Evolutionary conservation across 2,888 invertebrate genomes (phyloP), one percentile per base, ranked within the genome.

Genomic region (Cheilosia scutellata): DNA sequence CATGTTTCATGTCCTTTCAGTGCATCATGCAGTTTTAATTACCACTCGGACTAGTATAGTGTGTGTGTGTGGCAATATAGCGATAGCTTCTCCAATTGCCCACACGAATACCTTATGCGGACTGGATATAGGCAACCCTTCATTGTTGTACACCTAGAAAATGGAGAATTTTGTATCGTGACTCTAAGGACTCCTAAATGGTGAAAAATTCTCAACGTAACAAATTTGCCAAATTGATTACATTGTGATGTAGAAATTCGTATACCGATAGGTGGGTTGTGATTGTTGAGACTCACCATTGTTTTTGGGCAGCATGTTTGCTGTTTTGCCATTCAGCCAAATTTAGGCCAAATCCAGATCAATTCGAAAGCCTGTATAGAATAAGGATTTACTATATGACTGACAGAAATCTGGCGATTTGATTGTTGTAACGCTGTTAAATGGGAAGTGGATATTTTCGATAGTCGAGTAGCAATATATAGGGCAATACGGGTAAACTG

Each of bases 1-100:
- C 66, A 82, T 77, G 82, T 77, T 82, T 72, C 72, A 82, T 82
- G 77, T 58, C 82, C 82, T 66, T 72, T 82, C 55, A 72, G 55
- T 72, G 66, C 65, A 53, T 60, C 55, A 77, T 82, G 62, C 72
- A 77, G 53, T 77, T 72, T 44, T 77, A 82, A 77, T 82, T 82
- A 77, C 82, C 66, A 66, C 72, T 71, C 60, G 55, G 9, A 4
- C 37, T 5, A n/a, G 29, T 13, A 1, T 42, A 44, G 58, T 62
- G 13, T 60, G 40, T 7, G 58, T 20, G 13, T 25, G 27, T 49
- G 49, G 20, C 20, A 20, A 20, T 20, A 20, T 20, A 20, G 20
- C 20, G 20, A 20, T 20, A 20, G 20, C 20, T 20, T 20, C 20
- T 20, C 20, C 20, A 20, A 20, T 20, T 20, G 20, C 20, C 20